Evolutionary conservation across 2,888 invertebrate genomes (phyloP).

Genomic region (Hyalella azteca): DNA sequence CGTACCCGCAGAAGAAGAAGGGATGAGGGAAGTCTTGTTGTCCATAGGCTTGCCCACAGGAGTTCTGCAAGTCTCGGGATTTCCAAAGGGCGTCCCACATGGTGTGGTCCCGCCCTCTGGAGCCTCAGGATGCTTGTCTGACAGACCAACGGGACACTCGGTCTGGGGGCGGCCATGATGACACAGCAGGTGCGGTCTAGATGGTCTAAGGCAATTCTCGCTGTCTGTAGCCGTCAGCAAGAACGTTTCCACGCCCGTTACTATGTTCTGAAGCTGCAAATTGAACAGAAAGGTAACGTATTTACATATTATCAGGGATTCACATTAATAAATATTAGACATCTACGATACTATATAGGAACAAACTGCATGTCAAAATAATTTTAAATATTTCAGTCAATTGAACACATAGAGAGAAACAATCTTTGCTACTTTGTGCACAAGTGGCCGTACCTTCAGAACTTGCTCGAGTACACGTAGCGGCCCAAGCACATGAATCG

Average conservation of each 20-base stretch:
- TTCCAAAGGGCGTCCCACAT: background rate
- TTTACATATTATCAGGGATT: too few species aligned
- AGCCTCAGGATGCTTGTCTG: slow-evolving; percentile 63
- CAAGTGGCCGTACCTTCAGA: too few species aligned
- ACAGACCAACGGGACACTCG: slow-evolving; percentile 74
- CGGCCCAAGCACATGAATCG: too few species aligned
- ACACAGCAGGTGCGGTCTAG: slow-evolving; percentile 78
- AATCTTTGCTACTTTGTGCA: too few species aligned
- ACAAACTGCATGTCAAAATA: too few species aligned
- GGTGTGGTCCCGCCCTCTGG: background rate
- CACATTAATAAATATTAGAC: too few species aligned
- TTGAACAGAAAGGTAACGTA: slow-evolving; percentile 18
- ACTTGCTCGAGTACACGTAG: too few species aligned
- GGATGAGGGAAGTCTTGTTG: background rate
- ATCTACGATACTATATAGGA: too few species aligned
- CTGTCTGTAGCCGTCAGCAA: slow-evolving; percentile 82
- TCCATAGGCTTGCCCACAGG: background rate
- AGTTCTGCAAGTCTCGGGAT: background rate
- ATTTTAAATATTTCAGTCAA: too few species aligned
- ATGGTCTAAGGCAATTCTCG: slow-evolving; percentile 87
- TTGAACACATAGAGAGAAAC: too few species aligned
- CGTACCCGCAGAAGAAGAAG: background rate
- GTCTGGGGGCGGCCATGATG: slow-evolving; percentile 77
- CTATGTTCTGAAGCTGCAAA: slow-evolving; percentile 77
- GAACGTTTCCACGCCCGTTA: slow-evolving; percentile 87